Conservation (phyloP, 2,797 vertebrate genomes). For the Nyctalus aviator region DNA sequence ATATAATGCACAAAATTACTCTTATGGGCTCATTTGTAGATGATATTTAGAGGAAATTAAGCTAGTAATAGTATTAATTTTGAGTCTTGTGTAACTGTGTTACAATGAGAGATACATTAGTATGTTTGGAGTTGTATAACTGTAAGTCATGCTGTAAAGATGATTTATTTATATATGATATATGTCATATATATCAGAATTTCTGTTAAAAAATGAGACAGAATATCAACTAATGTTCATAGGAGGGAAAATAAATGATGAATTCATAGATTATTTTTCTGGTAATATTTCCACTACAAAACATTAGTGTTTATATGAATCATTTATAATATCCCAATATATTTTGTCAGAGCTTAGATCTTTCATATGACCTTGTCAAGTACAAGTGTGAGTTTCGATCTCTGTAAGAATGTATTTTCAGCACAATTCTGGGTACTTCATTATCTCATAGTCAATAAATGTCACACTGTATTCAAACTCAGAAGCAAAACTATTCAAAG, state of each 20-base stretch:
- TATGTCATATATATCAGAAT: background rate
- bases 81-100: slow-evolving; percentile 35
- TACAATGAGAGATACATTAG: slow-evolving; percentile 7
- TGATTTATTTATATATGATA: background rate
- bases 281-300: background rate
- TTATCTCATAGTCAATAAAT: slow-evolving; percentile 5
- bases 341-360: slow-evolving; percentile 19
- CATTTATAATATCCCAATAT: background rate
- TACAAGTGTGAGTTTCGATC: background rate
- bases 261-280: slow-evolving; percentile 53
- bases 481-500: slow-evolving; percentile 53
- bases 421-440: background rate
- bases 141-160: slow-evolving; percentile 32
- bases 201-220: slow-evolving; percentile 34
- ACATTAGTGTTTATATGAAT: slow-evolving; percentile 28
- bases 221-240: background rate
- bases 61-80: slow-evolving; percentile 1
- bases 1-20: slow-evolving; percentile 37
- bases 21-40: background rate
- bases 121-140: slow-evolving; percentile 56
- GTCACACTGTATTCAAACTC: slow-evolving; percentile 49
- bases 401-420: background rate
- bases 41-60: slow-evolving; percentile 59
- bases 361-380: background rate
- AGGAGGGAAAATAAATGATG: slow-evolving; percentile 8